A percentile compares a stretch with the other conserved stretches of the same genome.
Conservation (phyloP, 2,797 vertebrate genomes). For the Dicrostonyx torquatus region DNA sequence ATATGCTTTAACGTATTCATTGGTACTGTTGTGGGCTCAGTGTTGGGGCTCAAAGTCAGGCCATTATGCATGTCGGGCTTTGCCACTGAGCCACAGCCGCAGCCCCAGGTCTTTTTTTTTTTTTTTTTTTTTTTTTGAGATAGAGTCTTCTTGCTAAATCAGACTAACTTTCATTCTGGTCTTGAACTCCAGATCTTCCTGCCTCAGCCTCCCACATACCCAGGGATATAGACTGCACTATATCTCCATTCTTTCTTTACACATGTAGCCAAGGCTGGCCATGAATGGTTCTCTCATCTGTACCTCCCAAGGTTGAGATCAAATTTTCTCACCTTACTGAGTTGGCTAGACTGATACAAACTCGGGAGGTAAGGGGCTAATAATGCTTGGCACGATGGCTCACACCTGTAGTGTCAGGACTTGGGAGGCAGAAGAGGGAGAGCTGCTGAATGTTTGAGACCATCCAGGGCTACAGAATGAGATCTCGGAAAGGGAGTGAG, state of each 20-base stretch:
- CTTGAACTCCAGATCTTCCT: not conserved
- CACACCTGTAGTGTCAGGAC: not conserved
- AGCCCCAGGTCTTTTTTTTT: not conserved
- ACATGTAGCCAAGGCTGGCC: not conserved
- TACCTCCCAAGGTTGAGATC: not conserved
- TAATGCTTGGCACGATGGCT: not conserved
- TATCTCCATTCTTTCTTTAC: not conserved
- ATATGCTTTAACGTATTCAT: not conserved
- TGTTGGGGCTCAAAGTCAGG: not conserved
- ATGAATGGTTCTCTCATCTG: not conserved
- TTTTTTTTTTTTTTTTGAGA: not conserved
- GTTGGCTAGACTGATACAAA: not conserved
- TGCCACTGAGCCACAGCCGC: not conserved
- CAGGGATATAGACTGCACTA: not conserved
- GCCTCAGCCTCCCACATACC: not conserved
- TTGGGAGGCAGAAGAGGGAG: not conserved
- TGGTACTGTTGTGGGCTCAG: not conserved
- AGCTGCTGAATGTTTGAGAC: not conserved
- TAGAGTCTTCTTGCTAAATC: not conserved
- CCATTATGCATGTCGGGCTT: not conserved
- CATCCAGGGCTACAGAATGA: not conserved
- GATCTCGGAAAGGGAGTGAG: not conserved
- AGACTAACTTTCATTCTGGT: not conserved
- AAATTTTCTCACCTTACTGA: not conserved
- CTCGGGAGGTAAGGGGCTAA: not conserved